Percentiles rank a stretch among this genome's conserved stretches.
These are phyloP conservation scores for Paramormyrops hopkinsi DNA, from an alignment of 2,797 vertebrate species.

Conservation along the genomic window DNA sequence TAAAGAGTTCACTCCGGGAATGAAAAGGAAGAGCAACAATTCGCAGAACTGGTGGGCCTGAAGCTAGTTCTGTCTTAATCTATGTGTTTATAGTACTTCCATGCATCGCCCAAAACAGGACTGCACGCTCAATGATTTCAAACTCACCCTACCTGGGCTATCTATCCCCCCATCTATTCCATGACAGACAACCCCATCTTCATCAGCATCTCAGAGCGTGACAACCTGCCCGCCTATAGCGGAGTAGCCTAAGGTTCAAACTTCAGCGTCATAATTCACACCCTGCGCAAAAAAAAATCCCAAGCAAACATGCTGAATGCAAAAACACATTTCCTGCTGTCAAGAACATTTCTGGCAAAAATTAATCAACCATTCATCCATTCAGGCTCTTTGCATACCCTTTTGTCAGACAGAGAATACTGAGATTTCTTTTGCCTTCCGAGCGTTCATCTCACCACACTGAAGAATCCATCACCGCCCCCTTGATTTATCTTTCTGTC, in stretches of 20 bases:
- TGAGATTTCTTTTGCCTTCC: slow-evolving; percentile 89
- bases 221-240: slow-evolving; percentile 70
- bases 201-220: slow-evolving; percentile 61
- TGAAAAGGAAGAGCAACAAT: background rate
- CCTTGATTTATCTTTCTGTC: slow-evolving; percentile 99
- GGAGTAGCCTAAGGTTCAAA: slow-evolving; percentile 87
- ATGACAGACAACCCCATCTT: slow-evolving; percentile 51
- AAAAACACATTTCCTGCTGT: slow-evolving; percentile 98
- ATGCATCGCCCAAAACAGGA: background rate
- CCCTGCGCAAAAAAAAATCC: slow-evolving; percentile 69
- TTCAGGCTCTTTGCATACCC: slow-evolving; percentile 99
- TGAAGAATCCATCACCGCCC: slow-evolving; percentile 98
- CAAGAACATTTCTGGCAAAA: slow-evolving; percentile 92
- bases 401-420: slow-evolving; percentile 93
- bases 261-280: slow-evolving; percentile 85
- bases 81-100: background rate
- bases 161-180: background rate
- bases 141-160: background rate
- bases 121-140: background rate
- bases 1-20: background rate
- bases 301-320: slow-evolving; percentile 87
- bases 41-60: background rate
- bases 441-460: slow-evolving; percentile 84
- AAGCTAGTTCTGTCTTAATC: background rate
- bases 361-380: slow-evolving; percentile 99